Conservation (phyloP, 2,113 vertebrate genomes). For the Pantherophis guttatus region DNA sequence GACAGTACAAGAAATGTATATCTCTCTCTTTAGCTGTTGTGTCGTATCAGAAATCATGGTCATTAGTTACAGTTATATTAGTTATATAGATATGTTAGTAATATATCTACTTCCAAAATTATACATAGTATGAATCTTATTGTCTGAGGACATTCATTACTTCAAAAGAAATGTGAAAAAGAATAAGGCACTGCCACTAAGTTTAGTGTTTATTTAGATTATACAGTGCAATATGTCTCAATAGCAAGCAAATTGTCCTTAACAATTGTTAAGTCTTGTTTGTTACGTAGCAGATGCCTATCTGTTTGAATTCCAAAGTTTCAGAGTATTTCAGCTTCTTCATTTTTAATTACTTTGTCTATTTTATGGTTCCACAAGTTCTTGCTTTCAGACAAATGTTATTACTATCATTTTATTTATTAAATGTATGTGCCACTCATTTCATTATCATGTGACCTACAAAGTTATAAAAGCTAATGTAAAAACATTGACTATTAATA, state of each 20-base stretch:
- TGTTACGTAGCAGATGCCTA: no score
- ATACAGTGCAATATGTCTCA: slow-evolving; percentile 44
- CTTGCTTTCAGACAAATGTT: neutral
- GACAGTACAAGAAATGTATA: neutral
- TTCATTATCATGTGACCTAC: neutral
- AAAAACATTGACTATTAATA: neutral
- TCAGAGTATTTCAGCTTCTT: neutral
- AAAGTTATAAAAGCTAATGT: neutral
- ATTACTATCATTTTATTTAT: neutral
- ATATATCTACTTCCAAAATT: neutral
- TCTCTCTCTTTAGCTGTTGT: neutral
- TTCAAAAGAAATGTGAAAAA: slow-evolving; percentile 18
- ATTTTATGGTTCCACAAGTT: neutral
- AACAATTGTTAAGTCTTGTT: no score
- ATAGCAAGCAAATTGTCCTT: slow-evolving; percentile 16
- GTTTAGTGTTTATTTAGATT: slow-evolving; percentile 17
- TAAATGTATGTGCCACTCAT: neutral
- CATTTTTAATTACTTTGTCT: neutral
- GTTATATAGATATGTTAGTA: no score
- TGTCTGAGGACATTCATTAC: neutral
- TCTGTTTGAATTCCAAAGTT: neutral
- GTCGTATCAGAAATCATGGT: neutral
- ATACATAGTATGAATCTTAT: neutral
- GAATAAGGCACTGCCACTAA: slow-evolving; percentile 1
- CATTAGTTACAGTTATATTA: neutral